A percentile compares a stretch with the other conserved stretches of the same genome.
These are phyloP conservation scores for Metellina segmentata DNA, from an alignment of 2,888 invertebrate genomes.

Conservation along the genomic window DNA sequence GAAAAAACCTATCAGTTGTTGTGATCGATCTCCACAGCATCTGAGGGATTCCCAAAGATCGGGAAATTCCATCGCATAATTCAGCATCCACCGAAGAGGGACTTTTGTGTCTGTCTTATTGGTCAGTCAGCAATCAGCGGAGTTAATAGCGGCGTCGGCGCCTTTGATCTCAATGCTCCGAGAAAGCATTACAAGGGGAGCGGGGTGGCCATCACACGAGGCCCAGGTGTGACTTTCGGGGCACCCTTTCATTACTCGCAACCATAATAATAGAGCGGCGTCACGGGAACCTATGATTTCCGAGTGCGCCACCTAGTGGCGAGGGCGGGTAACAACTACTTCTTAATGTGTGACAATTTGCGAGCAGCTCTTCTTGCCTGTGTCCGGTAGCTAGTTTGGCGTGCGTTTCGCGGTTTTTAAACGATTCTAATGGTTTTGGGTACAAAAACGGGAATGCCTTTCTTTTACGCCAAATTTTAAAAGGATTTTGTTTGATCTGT, in stretches of 20 bases:
- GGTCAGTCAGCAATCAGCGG: constrained; percentile 61
- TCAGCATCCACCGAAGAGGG: constrained; percentile 8
- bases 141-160: constrained; percentile 67
- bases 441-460: not conserved
- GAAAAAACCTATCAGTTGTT: too few relatives aligned
- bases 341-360: constrained; percentile 77
- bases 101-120: constrained; percentile 50
- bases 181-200: constrained; percentile 40
- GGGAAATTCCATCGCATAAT: constrained; percentile 13
- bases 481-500: not conserved
- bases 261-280: constrained; percentile 76
- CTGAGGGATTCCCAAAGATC: constrained; percentile 24
- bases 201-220: not conserved
- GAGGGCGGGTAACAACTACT: constrained; percentile 75
- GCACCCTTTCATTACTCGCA: constrained; percentile 74
- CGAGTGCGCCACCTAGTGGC: constrained; percentile 74
- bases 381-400: constrained; percentile 54
- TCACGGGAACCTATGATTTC: constrained; percentile 66
- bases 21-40: constrained; percentile 14
- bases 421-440: not conserved
- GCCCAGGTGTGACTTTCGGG: constrained; percentile 68
- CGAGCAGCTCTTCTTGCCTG: not conserved
- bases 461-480: not conserved
- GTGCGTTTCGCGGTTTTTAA: constrained; percentile 34
- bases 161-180: constrained; percentile 65